phyloP scores from a whole-genome alignment of 2,113 vertebrate genomes.

The Ranitomeya variabilis region DNA sequence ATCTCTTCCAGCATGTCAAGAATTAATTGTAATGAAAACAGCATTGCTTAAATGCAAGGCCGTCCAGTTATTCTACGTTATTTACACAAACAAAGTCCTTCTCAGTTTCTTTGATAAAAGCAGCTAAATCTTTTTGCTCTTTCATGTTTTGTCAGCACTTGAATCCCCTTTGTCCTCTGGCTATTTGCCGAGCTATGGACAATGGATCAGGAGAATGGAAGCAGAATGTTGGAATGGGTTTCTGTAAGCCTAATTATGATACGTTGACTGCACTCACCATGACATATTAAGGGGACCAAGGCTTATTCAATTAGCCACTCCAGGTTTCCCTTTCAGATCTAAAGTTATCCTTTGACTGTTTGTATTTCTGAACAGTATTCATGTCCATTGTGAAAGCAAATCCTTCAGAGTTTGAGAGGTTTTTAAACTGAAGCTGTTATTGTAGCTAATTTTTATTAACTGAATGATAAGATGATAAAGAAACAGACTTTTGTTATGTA shows the following conservation, averaged over 20 bases:
- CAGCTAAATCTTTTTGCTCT: slow-evolving; percentile 98
- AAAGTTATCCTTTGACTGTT: slow-evolving; percentile 99
- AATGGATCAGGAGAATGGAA: slow-evolving; percentile 94
- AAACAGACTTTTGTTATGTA: slow-evolving; percentile 86
- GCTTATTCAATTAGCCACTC: slow-evolving; percentile 99
- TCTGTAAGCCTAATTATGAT: slow-evolving; percentile 99
- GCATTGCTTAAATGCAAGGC: slow-evolving; percentile 90
- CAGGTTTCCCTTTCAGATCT: slow-evolving; percentile 98
- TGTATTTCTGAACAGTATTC: slow-evolving; percentile 99
- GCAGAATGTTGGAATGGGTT: slow-evolving; percentile 99
- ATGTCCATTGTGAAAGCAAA: slow-evolving; percentile 95
- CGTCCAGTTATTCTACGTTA: slow-evolving; percentile 94
- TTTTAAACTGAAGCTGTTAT: slow-evolving; percentile 88
- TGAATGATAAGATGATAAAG: slow-evolving; percentile 90
- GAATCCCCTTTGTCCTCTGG: slow-evolving; percentile 99
- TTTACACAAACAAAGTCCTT: slow-evolving; percentile 99
- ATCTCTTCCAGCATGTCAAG: slow-evolving; percentile 85
- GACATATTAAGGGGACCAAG: slow-evolving; percentile 99
- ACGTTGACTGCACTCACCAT: slow-evolving; percentile 99
- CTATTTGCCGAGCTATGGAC: slow-evolving; percentile 97
- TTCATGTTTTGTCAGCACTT: slow-evolving; percentile 99
- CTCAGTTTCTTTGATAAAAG: slow-evolving; percentile 99
- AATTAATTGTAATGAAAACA: slow-evolving; percentile 88
- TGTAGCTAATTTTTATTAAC: slow-evolving; percentile 98
- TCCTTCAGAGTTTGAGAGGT: slow-evolving; percentile 86